Evolutionary conservation across 2,797 vertebrate genomes (phyloP).

Genomic region (Semotilus atromaculatus): DNA sequence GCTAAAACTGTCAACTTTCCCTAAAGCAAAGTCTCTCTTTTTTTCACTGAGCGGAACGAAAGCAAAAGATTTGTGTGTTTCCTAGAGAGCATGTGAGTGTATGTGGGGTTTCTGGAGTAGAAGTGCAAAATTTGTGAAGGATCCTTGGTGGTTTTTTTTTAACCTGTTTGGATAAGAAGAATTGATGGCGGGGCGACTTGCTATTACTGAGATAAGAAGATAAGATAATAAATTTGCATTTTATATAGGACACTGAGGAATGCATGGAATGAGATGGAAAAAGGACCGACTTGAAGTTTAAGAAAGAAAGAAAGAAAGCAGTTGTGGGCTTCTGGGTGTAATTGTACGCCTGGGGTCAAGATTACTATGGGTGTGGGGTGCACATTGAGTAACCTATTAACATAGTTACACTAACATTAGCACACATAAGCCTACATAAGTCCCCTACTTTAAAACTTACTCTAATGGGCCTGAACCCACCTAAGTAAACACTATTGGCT

Average conservation of each 20-base stretch:
- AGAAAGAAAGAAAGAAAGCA: not conserved
- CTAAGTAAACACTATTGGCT: not conserved
- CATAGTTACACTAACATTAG: not conserved
- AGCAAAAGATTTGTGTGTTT: constrained; percentile 11
- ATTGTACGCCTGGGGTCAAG: constrained; percentile 9
- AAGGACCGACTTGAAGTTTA: not conserved
- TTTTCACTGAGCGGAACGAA: constrained; percentile 11
- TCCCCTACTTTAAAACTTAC: not conserved
- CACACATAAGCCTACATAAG: not conserved
- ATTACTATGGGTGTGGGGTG: constrained; percentile 19
- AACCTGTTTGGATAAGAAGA: constrained; percentile 13
- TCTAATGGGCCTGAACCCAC: too few relatives aligned
- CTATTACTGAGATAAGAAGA: constrained; percentile 20
- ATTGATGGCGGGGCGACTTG: not conserved
- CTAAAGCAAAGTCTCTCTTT: constrained; percentile 15
- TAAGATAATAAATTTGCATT: constrained; percentile 14
- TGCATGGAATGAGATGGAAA: not conserved
- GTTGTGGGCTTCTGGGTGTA: not conserved
- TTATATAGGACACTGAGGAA: not conserved
- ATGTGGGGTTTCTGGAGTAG: not conserved
- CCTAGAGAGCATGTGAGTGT: not conserved
- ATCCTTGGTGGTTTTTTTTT: not conserved
- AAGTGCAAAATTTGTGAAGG: not conserved
- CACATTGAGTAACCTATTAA: constrained; percentile 7
- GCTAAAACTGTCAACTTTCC: constrained; percentile 38